Evolutionary conservation across 2,797 vertebrate genomes (phyloP), one percentile per base, ranked within the genome.

Genomic region (Columba guinea): DNA sequence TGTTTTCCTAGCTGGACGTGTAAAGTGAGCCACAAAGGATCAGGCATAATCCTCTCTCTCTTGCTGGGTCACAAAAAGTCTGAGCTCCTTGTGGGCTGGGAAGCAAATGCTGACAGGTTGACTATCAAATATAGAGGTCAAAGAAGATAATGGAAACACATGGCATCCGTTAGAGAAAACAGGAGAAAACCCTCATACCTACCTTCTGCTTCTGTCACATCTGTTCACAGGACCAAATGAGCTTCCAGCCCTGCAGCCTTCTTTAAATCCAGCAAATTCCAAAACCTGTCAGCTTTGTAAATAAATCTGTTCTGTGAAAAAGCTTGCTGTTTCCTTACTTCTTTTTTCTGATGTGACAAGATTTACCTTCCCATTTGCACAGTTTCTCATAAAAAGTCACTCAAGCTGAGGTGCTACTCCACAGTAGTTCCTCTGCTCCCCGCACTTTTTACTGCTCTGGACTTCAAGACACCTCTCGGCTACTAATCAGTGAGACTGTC

Each of bases 1-100:
- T 95, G 48, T 94, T 96, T 96, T 96, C 4, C 14, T 69, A 90
- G 69, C 86, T 94, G 89, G 67, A 90, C 93, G 30, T 55, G 60
- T 92, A 94, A 94, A 96, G 60, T 71, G 85, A 95, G 65, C 51
- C 56, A 59, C 64, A 84, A 84, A 91, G 51, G 34, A 80, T 91
- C 52, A 94, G 53, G 28, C n/a, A 60, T 74, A 87, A 63, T 16
- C n/a, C 60, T 85, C 46, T 63, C 26, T 64, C 32, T 90, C 34
- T 91, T 71, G 19, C 37, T 55, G 58, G 63, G 39, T 86, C 48
- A 78, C 48, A 71, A 81, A 91, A 91, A 70, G 62, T 62, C 69
- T 93, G 28, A 74, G 23, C 44, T 95, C 35, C 39, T 63, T 83
- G 12, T 67, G 63, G 71, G 12, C 19, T 82, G 84, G 60, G 49